Percentiles rank a stretch among this genome's conserved stretches.
Evolutionary conservation across 2,888 invertebrate genomes (phyloP).

Genomic region (Scaptomyza caliginosa): DNA sequence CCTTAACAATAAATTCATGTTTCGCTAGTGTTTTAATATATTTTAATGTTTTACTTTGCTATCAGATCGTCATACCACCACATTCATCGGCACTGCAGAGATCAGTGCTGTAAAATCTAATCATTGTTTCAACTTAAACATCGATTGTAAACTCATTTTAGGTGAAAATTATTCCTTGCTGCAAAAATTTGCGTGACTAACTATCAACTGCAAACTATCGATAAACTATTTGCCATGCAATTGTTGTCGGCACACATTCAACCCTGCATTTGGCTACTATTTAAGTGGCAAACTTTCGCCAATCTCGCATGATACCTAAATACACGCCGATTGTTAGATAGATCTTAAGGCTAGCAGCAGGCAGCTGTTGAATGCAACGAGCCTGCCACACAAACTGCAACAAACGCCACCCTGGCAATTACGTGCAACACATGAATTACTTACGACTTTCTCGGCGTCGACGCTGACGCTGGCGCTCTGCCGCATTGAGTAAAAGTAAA

Average conservation of each 20-base stretch:
- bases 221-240: conserved; percentile 5
- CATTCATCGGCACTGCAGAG: neutral
- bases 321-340: conserved; percentile 32
- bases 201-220: conserved; percentile 4
- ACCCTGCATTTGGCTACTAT: conserved; percentile 17
- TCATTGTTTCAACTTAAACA: no score
- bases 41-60: neutral
- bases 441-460: conserved; percentile 62
- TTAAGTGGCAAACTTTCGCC: conserved; percentile 53
- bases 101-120: neutral
- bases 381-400: conserved; percentile 17
- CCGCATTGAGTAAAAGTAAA: conserved; percentile 28
- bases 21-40: neutral
- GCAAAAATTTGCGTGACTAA: neutral
- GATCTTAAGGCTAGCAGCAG: conserved; percentile 28
- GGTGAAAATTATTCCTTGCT: no score
- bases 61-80: neutral
- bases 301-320: neutral
- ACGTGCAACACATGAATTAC: conserved; percentile 61
- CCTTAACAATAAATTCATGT: neutral
- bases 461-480: conserved; percentile 1
- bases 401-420: conserved; percentile 49
- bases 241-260: conserved; percentile 3
- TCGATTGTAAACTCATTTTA: no score
- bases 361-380: conserved; percentile 33